phyloP scores from a whole-genome alignment of 2,888 invertebrate species.

The Tetropium fuscum region DNA sequence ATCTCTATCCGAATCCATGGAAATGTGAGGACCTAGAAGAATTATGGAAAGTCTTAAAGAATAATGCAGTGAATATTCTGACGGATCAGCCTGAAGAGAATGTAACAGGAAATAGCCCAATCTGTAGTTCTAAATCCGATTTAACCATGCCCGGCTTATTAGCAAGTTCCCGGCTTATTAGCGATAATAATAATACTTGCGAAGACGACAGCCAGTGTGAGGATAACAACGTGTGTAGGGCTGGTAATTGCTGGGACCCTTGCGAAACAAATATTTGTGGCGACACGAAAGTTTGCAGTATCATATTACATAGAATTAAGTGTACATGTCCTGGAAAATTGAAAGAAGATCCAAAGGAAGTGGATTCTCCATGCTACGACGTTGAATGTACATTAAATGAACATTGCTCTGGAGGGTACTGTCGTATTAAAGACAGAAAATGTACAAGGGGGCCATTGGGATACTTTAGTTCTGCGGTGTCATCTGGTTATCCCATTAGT shows the following conservation, averaged over 20 bases:
- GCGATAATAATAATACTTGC: background rate
- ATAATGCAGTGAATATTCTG: conserved; percentile 19
- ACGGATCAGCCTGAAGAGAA: background rate
- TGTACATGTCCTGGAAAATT: conserved; percentile 26
- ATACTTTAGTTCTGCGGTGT: no score
- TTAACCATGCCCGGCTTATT: no score
- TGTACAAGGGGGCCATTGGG: no score
- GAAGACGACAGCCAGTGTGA: conserved; percentile 28
- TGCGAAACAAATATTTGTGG: conserved; percentile 32
- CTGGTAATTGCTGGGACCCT: conserved; percentile 32
- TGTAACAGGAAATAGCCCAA: background rate
- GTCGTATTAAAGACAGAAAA: no score
- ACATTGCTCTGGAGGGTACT: conserved; percentile 22
- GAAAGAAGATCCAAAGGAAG: conserved; percentile 21
- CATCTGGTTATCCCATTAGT: no score
- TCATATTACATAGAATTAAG: conserved; percentile 16
- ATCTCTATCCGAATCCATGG: conserved; percentile 38
- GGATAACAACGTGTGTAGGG: conserved; percentile 12
- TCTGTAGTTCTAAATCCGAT: conserved; percentile 1
- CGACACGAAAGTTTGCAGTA: conserved; percentile 25
- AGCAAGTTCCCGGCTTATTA: background rate
- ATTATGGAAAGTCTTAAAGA: conserved; percentile 30
- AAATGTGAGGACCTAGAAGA: conserved; percentile 31
- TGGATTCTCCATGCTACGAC: conserved; percentile 24
- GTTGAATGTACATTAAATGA: conserved; percentile 29